A percentile compares a stretch with the other conserved stretches of the same genome.
phyloP scores from a whole-genome alignment of 2,797 vertebrate genomes.

The Clamator glandarius region DNA sequence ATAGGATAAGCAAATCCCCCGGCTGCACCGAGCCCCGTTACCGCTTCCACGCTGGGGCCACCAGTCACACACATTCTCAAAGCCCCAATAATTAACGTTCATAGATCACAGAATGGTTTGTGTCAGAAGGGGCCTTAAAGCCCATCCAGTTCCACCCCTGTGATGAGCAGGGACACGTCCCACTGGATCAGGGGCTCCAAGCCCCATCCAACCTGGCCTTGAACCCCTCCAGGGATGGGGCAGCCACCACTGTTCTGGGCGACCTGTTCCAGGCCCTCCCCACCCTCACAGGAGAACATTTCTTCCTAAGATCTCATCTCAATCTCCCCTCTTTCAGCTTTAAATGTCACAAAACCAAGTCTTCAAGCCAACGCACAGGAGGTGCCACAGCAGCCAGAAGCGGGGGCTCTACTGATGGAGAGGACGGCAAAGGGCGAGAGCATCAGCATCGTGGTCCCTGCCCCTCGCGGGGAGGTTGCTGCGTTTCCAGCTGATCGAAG shows the following conservation, averaged over 20 bases:
- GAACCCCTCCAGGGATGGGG: no score
- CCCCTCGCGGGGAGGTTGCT: background rate
- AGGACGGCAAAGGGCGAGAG: rapidly evolving
- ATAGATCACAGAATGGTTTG: no score
- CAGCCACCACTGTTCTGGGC: no score
- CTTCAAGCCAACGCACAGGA: background rate
- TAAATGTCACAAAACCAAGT: background rate
- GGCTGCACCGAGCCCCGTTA: background rate
- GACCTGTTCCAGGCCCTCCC: no score
- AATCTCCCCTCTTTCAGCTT: no score
- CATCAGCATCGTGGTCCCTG: rapidly evolving
- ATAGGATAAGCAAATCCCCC: background rate
- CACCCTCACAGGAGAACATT: no score
- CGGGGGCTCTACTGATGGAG: background rate
- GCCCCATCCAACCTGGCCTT: no score
- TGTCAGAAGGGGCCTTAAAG: no score
- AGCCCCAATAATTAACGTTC: background rate
- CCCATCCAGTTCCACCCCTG: no score
- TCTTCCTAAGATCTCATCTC: no score
- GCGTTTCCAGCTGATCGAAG: background rate
- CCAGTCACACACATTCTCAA: background rate
- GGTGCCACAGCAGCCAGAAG: background rate
- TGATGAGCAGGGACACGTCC: no score
- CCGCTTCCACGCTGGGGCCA: background rate
- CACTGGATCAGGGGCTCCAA: no score